Percentiles rank a stretch among this genome's conserved stretches.
Conservation (phyloP, 2,113 vertebrate genomes). For the Sapayoa aenigma region DNA sequence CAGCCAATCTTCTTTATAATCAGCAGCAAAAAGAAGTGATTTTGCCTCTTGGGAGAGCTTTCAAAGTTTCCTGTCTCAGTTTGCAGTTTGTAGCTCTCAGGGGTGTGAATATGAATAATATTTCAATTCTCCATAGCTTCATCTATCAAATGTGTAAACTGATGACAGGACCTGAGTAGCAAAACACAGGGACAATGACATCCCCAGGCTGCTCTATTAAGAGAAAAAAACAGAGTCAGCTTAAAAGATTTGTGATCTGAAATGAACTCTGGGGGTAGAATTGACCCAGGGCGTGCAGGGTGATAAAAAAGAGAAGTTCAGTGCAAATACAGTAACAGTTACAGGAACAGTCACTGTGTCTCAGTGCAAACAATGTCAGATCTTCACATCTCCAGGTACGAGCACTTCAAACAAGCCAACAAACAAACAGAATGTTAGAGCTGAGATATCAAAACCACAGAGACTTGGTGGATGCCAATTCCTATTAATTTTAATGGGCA, state of each 20-base stretch:
- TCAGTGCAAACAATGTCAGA: neutral
- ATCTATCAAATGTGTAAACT: slow-evolving; percentile 22
- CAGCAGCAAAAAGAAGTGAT: slow-evolving; percentile 59
- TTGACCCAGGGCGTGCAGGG: neutral
- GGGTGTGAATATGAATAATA: neutral
- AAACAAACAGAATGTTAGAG: slow-evolving; percentile 9
- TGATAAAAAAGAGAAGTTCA: neutral
- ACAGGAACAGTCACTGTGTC: neutral
- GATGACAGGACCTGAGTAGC: neutral
- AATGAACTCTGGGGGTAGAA: neutral
- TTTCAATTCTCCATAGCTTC: slow-evolving; percentile 2
- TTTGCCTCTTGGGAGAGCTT: slow-evolving; percentile 50
- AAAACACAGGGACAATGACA: neutral
- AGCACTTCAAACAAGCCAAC: neutral
- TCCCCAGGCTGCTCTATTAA: neutral
- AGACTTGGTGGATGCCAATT: neutral
- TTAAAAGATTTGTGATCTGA: neutral
- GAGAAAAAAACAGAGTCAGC: neutral
- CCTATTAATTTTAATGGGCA: slow-evolving; percentile 38
- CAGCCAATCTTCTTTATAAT: slow-evolving; percentile 62
- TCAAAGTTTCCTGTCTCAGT: slow-evolving; percentile 43
- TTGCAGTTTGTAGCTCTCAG: slow-evolving; percentile 34
- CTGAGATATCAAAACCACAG: slow-evolving; percentile 12
- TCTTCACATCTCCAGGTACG: neutral
- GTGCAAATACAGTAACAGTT: neutral